Base-by-base conservation (phyloP, 2,113 vertebrate genomes). In the Marcusenius ussheri region DNA sequence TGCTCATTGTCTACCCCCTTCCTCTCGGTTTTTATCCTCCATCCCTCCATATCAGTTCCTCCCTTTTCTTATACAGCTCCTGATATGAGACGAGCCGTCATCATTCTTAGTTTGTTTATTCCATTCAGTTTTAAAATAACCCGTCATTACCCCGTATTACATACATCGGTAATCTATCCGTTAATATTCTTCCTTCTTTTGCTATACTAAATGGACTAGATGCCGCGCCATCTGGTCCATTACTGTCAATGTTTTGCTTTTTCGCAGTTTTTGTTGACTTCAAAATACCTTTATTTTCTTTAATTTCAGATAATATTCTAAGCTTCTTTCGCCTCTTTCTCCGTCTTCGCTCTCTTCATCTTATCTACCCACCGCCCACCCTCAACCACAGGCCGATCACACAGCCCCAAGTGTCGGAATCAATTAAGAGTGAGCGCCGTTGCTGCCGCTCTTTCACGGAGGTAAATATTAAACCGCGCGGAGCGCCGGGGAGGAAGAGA, bases 381-480 rank as follows among this genome's bases (percentile, higher is more conserved):
- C 95, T 95, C 93, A 94, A 95, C 94, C 94, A 92, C 95, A 96
- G 94, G 93, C 93, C 92, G 93, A 94, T 93, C 94, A 94, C 94
- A 95, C 95, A 95, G 94, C 95, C 95, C 94, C 95, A 94, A 94
- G 95, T 96, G 97, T 97, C 97, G 94, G 95, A 97, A 97, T 97
- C 97, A 97, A 97, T 97, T 97, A 97, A 96, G 94, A 94, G 94
- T 95, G 96, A 96, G 95, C 94, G 95, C 95, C 95, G 95, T 96
- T 95, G 95, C 94, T 93, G 94, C 95, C 93, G 95, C 95, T 94
- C 95, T 95, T 96, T 95, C 96, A 96, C 94, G 95, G 96, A 96
- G 96, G 96, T 97, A 97, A 97, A 97, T 97, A 97, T 97, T 97
- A 97, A 97, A 97, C 95, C 95, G 96, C 96, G 95, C 93, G 95